phyloP scores from a whole-genome alignment of 2,113 vertebrate genomes.

The Microcebus ravelobensis region DNA sequence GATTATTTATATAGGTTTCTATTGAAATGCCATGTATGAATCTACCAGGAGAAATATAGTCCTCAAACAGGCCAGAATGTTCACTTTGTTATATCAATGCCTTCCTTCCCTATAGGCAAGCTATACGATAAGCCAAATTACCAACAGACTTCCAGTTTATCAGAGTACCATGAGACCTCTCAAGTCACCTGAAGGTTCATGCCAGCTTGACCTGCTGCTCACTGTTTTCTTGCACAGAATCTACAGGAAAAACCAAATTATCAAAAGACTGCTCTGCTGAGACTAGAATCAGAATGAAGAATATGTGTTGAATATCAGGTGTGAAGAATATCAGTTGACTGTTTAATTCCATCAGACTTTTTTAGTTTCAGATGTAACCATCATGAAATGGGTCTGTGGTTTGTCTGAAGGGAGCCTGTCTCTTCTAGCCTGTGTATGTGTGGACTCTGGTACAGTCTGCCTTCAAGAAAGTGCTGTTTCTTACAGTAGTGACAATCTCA shows the following conservation, averaged over 20 bases:
- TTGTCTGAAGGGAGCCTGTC: neutral
- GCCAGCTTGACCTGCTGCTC: conserved; percentile 1
- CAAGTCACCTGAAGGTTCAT: conserved; percentile 13
- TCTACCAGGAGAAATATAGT: neutral
- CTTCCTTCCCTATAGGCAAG: neutral
- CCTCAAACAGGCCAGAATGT: neutral
- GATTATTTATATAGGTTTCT: neutral
- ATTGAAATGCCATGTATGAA: neutral
- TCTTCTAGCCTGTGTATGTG: neutral
- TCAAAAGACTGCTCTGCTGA: neutral
- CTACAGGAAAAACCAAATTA: neutral
- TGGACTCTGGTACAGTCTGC: neutral
- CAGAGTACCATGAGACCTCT: conserved; percentile 34
- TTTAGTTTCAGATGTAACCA: neutral
- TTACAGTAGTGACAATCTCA: neutral
- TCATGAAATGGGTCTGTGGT: neutral
- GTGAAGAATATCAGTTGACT: neutral
- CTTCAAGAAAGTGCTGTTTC: neutral
- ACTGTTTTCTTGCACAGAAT: neutral
- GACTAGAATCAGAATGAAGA: neutral
- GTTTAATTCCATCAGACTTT: neutral
- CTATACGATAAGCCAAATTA: conserved; percentile 1
- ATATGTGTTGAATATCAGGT: no score
- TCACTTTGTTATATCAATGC: neutral
- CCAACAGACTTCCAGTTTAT: conserved; percentile 31